phyloP scores from a whole-genome alignment of 2,797 vertebrate genomes.

The Cuniculus paca region DNA sequence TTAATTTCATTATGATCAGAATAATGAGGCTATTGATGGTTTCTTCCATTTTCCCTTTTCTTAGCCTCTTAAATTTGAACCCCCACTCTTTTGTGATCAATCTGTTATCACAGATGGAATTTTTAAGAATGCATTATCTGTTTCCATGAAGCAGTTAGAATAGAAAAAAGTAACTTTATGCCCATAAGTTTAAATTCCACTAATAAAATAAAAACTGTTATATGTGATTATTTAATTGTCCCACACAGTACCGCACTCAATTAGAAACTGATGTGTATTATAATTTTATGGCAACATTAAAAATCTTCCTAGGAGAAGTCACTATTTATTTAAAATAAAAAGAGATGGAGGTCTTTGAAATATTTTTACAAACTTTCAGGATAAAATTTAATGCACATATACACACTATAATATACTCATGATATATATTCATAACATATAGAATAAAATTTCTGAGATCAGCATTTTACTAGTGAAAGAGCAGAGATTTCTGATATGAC shows the following conservation, averaged over 20 bases:
- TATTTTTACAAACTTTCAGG: constrained; percentile 32
- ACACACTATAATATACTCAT: not conserved
- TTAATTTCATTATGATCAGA: constrained; percentile 87
- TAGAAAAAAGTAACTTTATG: constrained; percentile 77
- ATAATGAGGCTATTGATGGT: constrained; percentile 85
- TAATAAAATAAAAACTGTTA: constrained; percentile 49
- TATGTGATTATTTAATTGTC: constrained; percentile 50
- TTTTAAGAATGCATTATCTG: constrained; percentile 83
- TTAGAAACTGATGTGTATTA: not conserved
- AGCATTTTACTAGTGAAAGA: constrained; percentile 30
- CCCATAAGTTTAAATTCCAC: constrained; percentile 71
- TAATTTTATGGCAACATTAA: constrained; percentile 44
- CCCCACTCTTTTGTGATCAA: constrained; percentile 81
- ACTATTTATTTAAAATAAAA: constrained; percentile 41
- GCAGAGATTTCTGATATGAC: not conserved
- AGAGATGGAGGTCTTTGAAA: not conserved
- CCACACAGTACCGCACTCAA: not conserved
- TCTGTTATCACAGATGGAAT: constrained; percentile 82
- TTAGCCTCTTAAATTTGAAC: constrained; percentile 80
- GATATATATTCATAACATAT: not conserved
- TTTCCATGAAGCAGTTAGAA: constrained; percentile 85
- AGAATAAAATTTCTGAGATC: not conserved
- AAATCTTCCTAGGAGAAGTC: constrained; percentile 23
- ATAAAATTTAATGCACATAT: not conserved
- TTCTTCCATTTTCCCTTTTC: constrained; percentile 80